A percentile compares a stretch with the other conserved stretches of the same genome.
Conservation (phyloP, 2,113 vertebrate species). For the Gobiocypris rarus region DNA sequence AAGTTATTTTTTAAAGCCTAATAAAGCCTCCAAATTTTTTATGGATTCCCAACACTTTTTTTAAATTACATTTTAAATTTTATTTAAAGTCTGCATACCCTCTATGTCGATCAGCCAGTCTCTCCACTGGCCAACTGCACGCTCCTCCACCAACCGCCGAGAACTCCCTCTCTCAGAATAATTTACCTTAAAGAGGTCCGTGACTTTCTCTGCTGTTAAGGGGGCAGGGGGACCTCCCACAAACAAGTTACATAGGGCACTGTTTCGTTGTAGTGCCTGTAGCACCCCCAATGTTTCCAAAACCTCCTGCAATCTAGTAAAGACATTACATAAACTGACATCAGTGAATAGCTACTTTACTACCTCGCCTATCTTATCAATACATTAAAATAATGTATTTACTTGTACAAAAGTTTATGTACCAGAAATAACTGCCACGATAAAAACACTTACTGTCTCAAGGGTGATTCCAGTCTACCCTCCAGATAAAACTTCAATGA, state of each 20-base stretch:
- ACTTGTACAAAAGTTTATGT: too few species aligned
- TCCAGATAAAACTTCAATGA: too few species aligned
- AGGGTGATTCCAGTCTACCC: too few species aligned
- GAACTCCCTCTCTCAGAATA: not conserved
- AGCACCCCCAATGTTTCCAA: not conserved
- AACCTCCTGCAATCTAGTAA: not conserved
- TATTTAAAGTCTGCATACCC: too few species aligned
- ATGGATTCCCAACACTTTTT: too few species aligned
- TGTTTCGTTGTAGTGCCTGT: not conserved
- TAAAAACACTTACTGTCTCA: too few species aligned
- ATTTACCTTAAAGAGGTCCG: not conserved
- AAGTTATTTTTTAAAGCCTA: too few species aligned
- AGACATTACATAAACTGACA: not conserved
- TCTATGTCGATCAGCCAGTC: not conserved
- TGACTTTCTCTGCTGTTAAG: not conserved
- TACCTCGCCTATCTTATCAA: not conserved
- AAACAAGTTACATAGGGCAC: not conserved
- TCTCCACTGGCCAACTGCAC: not conserved
- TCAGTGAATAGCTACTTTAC: not conserved
- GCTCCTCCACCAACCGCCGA: not conserved
- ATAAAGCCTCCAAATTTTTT: too few species aligned
- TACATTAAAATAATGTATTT: too few species aligned
- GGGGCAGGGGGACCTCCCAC: not conserved
- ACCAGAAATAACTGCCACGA: too few species aligned
- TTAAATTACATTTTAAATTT: too few species aligned